Evolutionary conservation across 1,140 invertebrate genomes (phyloP).

Genomic region (Drosophila ambigua): DNA sequence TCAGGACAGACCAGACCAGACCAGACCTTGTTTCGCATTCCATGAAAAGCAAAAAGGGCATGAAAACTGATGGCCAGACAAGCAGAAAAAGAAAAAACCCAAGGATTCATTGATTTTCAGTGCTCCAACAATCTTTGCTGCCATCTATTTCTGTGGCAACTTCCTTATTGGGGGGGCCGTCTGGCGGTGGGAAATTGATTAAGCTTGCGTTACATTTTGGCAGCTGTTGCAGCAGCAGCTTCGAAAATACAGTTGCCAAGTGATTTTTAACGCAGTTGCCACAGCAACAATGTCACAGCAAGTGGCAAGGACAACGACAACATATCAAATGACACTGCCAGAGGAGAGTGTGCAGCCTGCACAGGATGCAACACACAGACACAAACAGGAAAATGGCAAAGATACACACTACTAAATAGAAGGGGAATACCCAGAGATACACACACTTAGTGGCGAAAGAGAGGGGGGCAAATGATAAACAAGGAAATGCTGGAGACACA

Average conservation of each 20-base stretch:
- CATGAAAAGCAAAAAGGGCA: conserved; percentile 31
- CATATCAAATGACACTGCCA: conserved; percentile 19
- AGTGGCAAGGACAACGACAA: conserved; percentile 25
- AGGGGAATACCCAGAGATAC: too few species aligned
- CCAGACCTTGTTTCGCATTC: conserved; percentile 6
- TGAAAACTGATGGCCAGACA: conserved; percentile 60
- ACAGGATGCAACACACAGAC: conserved; percentile 33
- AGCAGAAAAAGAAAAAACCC: conserved; percentile 44
- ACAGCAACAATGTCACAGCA: conserved; percentile 7
- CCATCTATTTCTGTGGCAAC: conserved; percentile 23
- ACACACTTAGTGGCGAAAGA: too few species aligned
- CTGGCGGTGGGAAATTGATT: conserved; percentile 41
- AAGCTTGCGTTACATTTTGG: conserved; percentile 52
- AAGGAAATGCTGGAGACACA: background rate
- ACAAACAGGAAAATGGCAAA: background rate
- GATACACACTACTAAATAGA: too few species aligned
- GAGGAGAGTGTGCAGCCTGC: conserved; percentile 6
- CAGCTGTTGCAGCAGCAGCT: conserved; percentile 22
- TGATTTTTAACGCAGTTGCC: conserved; percentile 52
- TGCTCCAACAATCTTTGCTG: background rate
- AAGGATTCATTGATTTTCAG: conserved; percentile 59
- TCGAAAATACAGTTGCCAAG: conserved; percentile 31
- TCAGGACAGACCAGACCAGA: conserved; percentile 15
- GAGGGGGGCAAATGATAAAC: too few species aligned
- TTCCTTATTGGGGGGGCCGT: conserved; percentile 17